These are phyloP conservation scores for Aricia artaxerxes DNA, from an alignment of 2,888 invertebrate species.

Conservation along the genomic window DNA sequence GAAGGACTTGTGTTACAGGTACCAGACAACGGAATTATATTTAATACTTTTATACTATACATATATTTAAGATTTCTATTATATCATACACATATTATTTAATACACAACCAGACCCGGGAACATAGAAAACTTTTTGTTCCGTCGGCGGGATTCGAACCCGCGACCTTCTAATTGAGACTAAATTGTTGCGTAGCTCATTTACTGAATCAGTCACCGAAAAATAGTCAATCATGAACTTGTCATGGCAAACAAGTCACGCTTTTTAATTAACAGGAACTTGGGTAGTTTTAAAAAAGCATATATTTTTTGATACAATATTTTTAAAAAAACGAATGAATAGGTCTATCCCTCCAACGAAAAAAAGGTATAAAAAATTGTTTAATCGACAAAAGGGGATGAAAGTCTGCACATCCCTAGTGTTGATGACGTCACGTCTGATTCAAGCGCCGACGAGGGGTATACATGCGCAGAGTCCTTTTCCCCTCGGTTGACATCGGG, in stretches of 20 bases:
- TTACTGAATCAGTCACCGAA: conserved; percentile 8
- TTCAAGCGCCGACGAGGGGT: conserved; percentile 47
- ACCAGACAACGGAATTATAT: no score
- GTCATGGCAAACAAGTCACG: neutral
- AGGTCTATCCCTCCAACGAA: no score
- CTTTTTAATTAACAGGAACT: neutral
- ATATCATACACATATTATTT: no score
- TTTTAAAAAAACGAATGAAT: no score
- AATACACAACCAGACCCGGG: no score
- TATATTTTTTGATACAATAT: neutral
- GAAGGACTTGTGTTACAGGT: no score
- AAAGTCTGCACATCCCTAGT: conserved; percentile 50
- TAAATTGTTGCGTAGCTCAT: neutral
- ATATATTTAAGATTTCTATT: no score
- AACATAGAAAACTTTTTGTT: no score
- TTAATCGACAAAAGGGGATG: conserved; percentile 41
- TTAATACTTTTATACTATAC: no score
- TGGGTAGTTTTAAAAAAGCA: neutral
- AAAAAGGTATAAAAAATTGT: neutral
- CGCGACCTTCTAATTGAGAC: neutral
- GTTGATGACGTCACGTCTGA: conserved; percentile 57
- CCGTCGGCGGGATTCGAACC: no score
- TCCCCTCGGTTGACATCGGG: conserved; percentile 50
- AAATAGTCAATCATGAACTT: neutral
- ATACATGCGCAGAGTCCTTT: conserved; percentile 65